phyloP scores from a whole-genome alignment of 2,888 invertebrate genomes.

The Ophion ventricosus region DNA sequence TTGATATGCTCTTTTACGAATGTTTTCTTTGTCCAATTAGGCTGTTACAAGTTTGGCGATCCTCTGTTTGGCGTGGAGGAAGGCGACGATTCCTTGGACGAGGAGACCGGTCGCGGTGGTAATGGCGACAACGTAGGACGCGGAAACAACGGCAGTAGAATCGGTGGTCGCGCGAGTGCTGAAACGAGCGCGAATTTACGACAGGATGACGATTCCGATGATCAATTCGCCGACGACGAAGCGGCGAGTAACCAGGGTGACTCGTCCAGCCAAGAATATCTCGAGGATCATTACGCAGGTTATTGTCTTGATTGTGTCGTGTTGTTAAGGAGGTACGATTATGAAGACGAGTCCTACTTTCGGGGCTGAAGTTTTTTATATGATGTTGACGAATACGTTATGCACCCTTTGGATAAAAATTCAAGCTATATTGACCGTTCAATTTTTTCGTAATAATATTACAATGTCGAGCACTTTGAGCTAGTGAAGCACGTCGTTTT shows the following conservation, averaged over 20 bases:
- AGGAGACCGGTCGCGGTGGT: constrained; percentile 86
- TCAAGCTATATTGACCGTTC: no score
- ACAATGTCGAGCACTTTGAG: no score
- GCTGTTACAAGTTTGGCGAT: constrained; percentile 89
- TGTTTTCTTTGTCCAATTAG: constrained; percentile 76
- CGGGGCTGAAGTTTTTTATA: no score
- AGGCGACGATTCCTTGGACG: constrained; percentile 90
- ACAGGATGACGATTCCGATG: constrained; percentile 84
- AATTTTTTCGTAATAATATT: no score
- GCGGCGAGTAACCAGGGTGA: constrained; percentile 85
- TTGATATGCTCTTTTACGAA: background rate
- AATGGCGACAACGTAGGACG: constrained; percentile 56
- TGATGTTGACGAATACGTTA: no score
- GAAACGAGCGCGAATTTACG: constrained; percentile 31
- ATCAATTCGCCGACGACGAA: constrained; percentile 86
- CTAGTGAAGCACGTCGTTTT: no score
- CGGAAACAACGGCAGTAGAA: constrained; percentile 57
- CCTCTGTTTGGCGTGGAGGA: constrained; percentile 85
- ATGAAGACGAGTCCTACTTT: no score
- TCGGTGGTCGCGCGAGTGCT: constrained; percentile 35
- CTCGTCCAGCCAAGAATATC: constrained; percentile 85
- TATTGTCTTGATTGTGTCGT: constrained; percentile 20
- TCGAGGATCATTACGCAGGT: constrained; percentile 83
- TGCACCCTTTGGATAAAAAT: no score
- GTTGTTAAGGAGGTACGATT: no score